These are phyloP conservation scores for Mormyrops attenuatus DNA, from an alignment of 2,797 vertebrate genomes.

Conservation along the genomic window DNA sequence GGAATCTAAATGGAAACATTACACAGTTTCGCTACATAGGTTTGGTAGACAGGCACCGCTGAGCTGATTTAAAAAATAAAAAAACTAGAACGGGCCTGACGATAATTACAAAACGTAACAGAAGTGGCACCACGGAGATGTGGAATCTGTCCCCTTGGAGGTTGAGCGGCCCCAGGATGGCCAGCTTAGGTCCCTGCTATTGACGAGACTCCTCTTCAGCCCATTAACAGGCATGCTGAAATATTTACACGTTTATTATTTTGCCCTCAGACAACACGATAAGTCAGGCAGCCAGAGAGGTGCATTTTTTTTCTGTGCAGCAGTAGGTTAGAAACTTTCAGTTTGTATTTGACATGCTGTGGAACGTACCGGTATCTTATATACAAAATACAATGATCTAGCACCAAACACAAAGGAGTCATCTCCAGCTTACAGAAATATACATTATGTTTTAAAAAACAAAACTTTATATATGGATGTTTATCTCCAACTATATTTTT, in stretches of 20 bases:
- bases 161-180: not conserved
- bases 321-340: slow-evolving; percentile 25
- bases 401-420: slow-evolving; percentile 30
- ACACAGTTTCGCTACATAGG: not conserved
- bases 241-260: slow-evolving; percentile 20
- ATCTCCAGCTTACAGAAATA: slow-evolving; percentile 37
- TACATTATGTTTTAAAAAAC: slow-evolving; percentile 33
- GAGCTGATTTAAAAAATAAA: slow-evolving; percentile 12
- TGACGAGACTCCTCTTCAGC: not conserved
- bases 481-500: slow-evolving; percentile 27
- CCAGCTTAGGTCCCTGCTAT: not conserved
- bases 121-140: not conserved
- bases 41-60: not conserved
- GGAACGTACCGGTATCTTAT: slow-evolving; percentile 32
- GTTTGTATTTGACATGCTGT: slow-evolving; percentile 39
- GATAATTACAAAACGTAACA: not conserved
- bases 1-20: slow-evolving; percentile 9
- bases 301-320: not conserved
- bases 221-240: not conserved
- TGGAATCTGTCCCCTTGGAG: not conserved
- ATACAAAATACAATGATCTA: slow-evolving; percentile 22
- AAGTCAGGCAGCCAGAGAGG: slow-evolving; percentile 14
- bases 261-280: slow-evolving; percentile 43
- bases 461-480: slow-evolving; percentile 27
- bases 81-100: not conserved